These are phyloP conservation scores for Salmo trutta DNA, from an alignment of 2,797 vertebrate species.

Conservation along the genomic window DNA sequence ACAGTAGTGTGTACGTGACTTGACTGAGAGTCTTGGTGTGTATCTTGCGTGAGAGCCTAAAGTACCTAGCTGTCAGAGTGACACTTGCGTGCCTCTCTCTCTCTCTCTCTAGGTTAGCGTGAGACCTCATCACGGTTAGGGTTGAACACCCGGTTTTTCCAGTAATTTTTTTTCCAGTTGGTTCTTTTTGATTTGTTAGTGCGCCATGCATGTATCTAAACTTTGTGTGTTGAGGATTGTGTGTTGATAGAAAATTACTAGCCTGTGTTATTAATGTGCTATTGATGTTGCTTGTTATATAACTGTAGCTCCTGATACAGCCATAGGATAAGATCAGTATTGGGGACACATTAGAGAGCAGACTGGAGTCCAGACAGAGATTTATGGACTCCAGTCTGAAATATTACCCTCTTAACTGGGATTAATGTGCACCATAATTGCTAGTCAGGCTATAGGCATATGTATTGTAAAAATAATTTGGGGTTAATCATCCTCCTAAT, in stretches of 20 bases:
- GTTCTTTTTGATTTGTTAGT: conserved; percentile 62
- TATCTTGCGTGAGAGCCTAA: conserved; percentile 69
- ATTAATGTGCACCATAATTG: not conserved
- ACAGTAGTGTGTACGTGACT: conserved; percentile 27
- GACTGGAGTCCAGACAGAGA: not conserved
- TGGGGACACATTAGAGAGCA: not conserved
- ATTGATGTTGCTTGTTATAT: not conserved
- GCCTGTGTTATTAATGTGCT: not conserved
- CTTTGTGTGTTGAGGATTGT: conserved; percentile 48
- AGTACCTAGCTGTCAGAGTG: conserved; percentile 68
- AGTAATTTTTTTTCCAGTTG: conserved; percentile 66
- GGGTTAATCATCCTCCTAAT: not conserved
- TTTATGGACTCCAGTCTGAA: not conserved
- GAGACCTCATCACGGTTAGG: conserved; percentile 72
- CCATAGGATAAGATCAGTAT: not conserved
- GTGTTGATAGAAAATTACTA: not conserved
- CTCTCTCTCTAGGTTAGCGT: conserved; percentile 72
- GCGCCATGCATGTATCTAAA: conserved; percentile 57
- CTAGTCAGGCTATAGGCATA: not conserved
- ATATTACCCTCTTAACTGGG: not conserved
- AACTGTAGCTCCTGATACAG: not conserved
- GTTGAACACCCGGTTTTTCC: conserved; percentile 84
- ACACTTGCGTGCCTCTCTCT: conserved; percentile 76
- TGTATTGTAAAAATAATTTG: not conserved
- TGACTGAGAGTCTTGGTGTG: conserved; percentile 32